Base-by-base conservation (phyloP, 1,140 invertebrate species). In the Carposina sasakii region DNA sequence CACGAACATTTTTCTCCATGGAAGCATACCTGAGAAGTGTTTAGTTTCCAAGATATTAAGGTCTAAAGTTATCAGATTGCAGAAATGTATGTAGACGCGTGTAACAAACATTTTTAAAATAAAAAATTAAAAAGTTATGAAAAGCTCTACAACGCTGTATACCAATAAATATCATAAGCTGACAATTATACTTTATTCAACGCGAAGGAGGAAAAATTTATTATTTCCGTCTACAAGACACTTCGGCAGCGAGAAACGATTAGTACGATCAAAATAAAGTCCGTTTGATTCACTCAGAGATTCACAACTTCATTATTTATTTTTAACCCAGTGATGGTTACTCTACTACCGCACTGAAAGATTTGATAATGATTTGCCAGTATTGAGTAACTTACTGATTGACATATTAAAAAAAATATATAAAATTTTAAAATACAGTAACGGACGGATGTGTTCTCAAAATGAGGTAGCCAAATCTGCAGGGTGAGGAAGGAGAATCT, bases 121-220 rank as follows among this genome's bases (percentile, higher is more conserved):
- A n/a, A n/a, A n/a, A n/a, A n/a, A n/a, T n/a, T n/a, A n/a, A n/a
- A n/a, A n/a, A n/a, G n/a, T n/a, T n/a, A n/a, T n/a, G n/a, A n/a
- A n/a, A n/a, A n/a, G n/a, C n/a, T n/a, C n/a, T 60, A 52, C 37
- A 36, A 37, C 54, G 36, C 48, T 68, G 63, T 71, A 67, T 67
- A 71, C 22, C 36, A 31, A 31, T 50, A 45, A 59, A 41, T 45
- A 36, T 63, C 57, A 67, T 63, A 62, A 73, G 39, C 21, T 73
- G 66, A 67, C 70, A 76, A 73, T 67, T 73, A 67, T 59, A 49
- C 39, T 36, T 46, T 53, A 65, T 62, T 65, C 63, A 62, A 55
- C 57, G 67, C 34, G 52, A 53, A 54, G 41, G 50, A 52, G 40
- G 54, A 63, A 55, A 53, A 65, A 76, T 70, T 71, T 71, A 73